Base-by-base conservation (phyloP, 2,113 vertebrate genomes). In the Microcebus jonahi region DNA sequence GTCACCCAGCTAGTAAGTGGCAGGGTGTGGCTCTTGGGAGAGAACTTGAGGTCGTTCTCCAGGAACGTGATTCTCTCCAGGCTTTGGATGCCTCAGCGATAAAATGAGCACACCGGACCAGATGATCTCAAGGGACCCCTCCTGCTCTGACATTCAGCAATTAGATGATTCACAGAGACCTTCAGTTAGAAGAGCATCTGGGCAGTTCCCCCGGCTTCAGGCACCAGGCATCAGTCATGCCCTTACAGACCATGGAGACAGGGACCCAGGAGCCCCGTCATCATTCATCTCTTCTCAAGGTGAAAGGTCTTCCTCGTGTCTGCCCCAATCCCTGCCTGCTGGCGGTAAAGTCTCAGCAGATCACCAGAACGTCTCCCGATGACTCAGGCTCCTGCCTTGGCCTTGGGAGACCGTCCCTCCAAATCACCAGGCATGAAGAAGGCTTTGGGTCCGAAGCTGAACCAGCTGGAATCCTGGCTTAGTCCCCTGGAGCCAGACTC, bases 81-180 rank as follows among this genome's bases (percentile, higher is more conserved):
- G 68, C 82, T 95, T 84, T 70, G 20, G n/a, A 97, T 42, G 59
- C 81, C 48, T 95, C 27, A 57, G 27, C 9, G 3, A n/a, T 79
- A 71, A 95, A 91, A 84, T 83, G 87, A 97, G 57, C 34, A 68
- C 45, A 45, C 0, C 0, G 0, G 39, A 81, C 89, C 34, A 39
- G 75, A 76, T 82, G 94, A 90, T 88, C 93, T 73, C 91, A 27
- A 93, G 92, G 61, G 90, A 55, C 88, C 61, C 82, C 76, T 86
- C 70, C 80, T 88, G 82, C 88, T 94, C 88, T 94, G 88, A 94
- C 79, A 94, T 55, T 77, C 39, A 34, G 91, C 25, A n/a, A 61
- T n/a, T 65, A 67, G 92, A 91, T 88, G 87, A 96, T 61, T 95
- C 93, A 92, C 20, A 92, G 75, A 73, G 71, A 39, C 63, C 91